phyloP scores from a whole-genome alignment of 2,113 vertebrate species.

The Triplophysa tibetana region DNA sequence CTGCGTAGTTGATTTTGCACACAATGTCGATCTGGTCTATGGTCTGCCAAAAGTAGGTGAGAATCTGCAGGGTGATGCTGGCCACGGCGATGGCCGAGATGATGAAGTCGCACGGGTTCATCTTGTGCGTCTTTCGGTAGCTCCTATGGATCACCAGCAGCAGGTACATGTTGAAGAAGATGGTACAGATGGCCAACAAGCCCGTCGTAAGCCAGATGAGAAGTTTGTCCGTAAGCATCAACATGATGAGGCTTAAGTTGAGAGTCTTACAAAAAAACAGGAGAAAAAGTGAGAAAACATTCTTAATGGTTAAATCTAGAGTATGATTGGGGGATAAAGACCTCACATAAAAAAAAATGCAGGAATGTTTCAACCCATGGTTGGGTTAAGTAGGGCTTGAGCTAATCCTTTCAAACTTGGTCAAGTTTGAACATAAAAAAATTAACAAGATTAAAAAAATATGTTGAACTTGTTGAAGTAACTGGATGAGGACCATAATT shows the following conservation, averaged over 20 bases:
- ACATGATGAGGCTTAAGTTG: conserved; percentile 43
- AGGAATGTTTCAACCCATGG: too few species aligned
- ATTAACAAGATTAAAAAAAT: too few species aligned
- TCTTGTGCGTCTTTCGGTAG: conserved; percentile 62
- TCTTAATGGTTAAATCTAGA: too few species aligned
- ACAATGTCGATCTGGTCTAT: conserved; percentile 62
- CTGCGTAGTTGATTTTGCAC: conserved; percentile 52
- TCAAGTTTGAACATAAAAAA: too few species aligned
- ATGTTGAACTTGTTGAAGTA: too few species aligned
- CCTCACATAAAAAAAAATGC: too few species aligned
- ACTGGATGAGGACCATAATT: too few species aligned
- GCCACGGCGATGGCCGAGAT: conserved; percentile 63
- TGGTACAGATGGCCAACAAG: conserved; percentile 59
- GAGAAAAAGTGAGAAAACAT: too few species aligned
- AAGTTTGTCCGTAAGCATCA: conserved; percentile 34
- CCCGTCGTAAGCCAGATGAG: conserved; percentile 65
- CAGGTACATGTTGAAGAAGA: conserved; percentile 73
- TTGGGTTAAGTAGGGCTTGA: too few species aligned
- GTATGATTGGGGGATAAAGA: too few species aligned
- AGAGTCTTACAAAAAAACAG: too few species aligned
- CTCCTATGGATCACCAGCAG: conserved; percentile 62
- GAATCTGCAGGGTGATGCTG: conserved; percentile 61
- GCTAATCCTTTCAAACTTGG: too few species aligned
- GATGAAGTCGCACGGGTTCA: conserved; percentile 69
- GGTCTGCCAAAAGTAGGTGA: conserved; percentile 71